Base-by-base conservation (phyloP, 2,888 invertebrate genomes). In the Trileptium ribeirensis region DNA sequence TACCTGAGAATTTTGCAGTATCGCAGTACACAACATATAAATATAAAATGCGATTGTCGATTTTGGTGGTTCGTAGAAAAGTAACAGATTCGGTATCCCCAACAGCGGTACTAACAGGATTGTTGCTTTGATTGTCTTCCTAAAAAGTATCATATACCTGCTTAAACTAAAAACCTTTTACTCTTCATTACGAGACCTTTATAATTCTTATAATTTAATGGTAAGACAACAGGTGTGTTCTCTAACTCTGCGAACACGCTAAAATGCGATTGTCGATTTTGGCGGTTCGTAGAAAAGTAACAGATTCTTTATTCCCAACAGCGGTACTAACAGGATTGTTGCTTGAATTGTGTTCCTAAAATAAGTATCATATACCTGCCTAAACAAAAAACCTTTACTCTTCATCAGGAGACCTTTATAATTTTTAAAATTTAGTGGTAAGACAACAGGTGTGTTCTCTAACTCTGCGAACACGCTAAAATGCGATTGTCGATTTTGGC, bases 291-390 rank as follows among this genome's bases (percentile, higher is more conserved):
- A 88, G 82, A 91, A 88, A 82, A 91, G 90, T 1, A 91, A 86
- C 51, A 91, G 86, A 85, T 91, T 91, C 0, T 91, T 91, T 81
- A 91, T 88, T 24, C 91, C 91, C 33, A 91, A 87, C 33, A 92
- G 86, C 0, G 92, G 92, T 80, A 92, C 90, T 24, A 92, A 86
- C 8, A 92, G 88, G 0, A 90, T 87, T 0, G 91, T 91, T 0
- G 91, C 91, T n/a, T n/a, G n/a, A n/a, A n/a, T n/a, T n/a, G n/a
- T n/a, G n/a, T n/a, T n/a, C n/a, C n/a, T n/a, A n/a, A n/a, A n/a
- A n/a, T n/a, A n/a, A n/a, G n/a, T n/a, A n/a, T n/a, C n/a, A n/a
- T n/a, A n/a, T n/a, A n/a, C n/a, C n/a, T n/a, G n/a, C n/a, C n/a
- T n/a, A n/a, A n/a, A n/a, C n/a, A n/a, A n/a, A n/a, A n/a, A n/a